Conservation (phyloP, 2,797 vertebrate species). For the Protonibea diacanthus region DNA sequence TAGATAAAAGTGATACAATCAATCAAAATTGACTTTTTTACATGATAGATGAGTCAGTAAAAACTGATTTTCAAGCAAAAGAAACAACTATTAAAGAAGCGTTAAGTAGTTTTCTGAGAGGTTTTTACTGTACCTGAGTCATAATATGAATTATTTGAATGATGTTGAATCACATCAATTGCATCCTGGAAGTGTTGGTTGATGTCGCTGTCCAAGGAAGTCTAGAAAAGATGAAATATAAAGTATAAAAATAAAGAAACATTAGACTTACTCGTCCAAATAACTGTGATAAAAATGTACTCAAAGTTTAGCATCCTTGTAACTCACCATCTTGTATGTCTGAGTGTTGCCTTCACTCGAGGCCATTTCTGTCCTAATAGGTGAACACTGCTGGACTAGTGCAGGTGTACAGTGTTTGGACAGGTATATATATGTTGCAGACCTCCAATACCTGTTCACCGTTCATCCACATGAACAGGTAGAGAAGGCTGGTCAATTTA, state of each 20-base stretch:
- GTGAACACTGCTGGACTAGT: slow-evolving; percentile 22
- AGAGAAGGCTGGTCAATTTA: slow-evolving; percentile 76
- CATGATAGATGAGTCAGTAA: not conserved
- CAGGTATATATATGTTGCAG: slow-evolving; percentile 77
- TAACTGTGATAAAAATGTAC: not conserved
- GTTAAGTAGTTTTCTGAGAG: not conserved
- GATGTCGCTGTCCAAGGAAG: slow-evolving; percentile 87
- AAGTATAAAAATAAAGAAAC: not conserved
- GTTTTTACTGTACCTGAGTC: slow-evolving; percentile 83
- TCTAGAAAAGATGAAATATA: slow-evolving; percentile 72
- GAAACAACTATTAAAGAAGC: not conserved
- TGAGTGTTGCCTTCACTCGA: slow-evolving; percentile 55
- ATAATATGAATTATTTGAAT: slow-evolving; percentile 86
- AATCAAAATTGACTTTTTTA: not conserved
- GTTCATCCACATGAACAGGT: slow-evolving; percentile 51
- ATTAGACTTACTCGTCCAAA: not conserved
- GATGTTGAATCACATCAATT: slow-evolving; percentile 93
- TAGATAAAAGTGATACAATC: not conserved
- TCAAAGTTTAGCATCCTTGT: not conserved
- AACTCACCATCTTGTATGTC: slow-evolving; percentile 90
- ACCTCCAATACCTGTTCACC: slow-evolving; percentile 66
- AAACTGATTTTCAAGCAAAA: not conserved
- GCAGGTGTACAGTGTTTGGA: slow-evolving; percentile 53
- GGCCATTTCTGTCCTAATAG: slow-evolving; percentile 53
- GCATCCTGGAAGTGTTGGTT: slow-evolving; percentile 96